Base-by-base conservation (phyloP, 2,797 vertebrate species). In the Onychomys torridus region DNA sequence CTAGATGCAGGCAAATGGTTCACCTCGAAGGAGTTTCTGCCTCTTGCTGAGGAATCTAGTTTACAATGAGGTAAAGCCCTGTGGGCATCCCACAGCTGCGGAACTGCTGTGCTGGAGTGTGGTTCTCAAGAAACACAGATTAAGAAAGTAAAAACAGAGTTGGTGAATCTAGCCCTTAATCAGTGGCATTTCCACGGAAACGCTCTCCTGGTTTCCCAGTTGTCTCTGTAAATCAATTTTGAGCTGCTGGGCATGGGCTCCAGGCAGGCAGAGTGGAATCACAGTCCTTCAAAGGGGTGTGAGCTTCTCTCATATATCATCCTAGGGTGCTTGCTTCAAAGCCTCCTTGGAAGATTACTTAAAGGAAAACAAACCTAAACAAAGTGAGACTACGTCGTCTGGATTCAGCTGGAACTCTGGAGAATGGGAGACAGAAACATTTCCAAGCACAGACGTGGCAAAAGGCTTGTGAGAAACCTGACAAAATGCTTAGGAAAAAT, bases 301-400 rank as follows among this genome's bases (percentile, higher is more conserved):
- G 97, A 97, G 85, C 78, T 71, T 88, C 92, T 88, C 89, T 96
- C 97, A 97, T 98, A 95, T 96, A 97, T 98, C 96, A 97, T 93
- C 55, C 88, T 55, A 59, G 92, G 94, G 71, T 43, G 78, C 61
- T 96, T 29, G 89, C 96, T 97, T 97, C 97, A 97, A 97, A 97
- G 96, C 86, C 65, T 93, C 9, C 46, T 90, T 89, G 57, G 92
- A 96, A 65, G 83, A 97, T 89, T 94, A 69, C 93, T 97, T 88
- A 95, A 96, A 91, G 94, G 91, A 95, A 97, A 96, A 96, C 93
- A 97, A 95, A 97, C 89, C 86, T 91, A 96, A 97, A 96, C 87
- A 94, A 94, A 96, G 94, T 0, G 9, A 69, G 81, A 89, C 85
- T 87, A n/a, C 67, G 69, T 69, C 19, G 67, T 92, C 96, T 95